Evolutionary conservation across 2,888 invertebrate species (phyloP), one percentile per base, ranked within the genome.

Genomic region (Erebia epiphron): DNA sequence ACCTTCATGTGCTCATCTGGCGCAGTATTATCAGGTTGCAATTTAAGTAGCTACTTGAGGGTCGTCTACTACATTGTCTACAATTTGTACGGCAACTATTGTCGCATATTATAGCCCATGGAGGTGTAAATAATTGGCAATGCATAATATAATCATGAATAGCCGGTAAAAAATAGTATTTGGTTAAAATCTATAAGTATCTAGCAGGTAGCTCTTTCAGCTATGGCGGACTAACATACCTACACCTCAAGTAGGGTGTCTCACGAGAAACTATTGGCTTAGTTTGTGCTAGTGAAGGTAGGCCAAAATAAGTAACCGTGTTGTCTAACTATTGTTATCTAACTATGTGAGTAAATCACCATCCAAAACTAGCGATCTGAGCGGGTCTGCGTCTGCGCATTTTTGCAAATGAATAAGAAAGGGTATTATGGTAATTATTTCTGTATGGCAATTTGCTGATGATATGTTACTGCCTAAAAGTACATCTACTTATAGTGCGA

Each of bases 321-420:
- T 46, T 61, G 61, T 61, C 61, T 61, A 46, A 61, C 61, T 61
- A 13, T 43, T 43, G 61, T 61, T 61, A 61, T 46, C 46, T 46
- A 61, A 61, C 46, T 5, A 43, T 46, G 61, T 46, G 46, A 43
- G 11, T 18, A 16, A 9, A 61, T 60, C 61, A 61, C 18, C 11
- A 61, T 13, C 41, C n/a, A 14, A 43, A 61, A 21, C 11, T 61
- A 57, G 0, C 26, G 11, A 35, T 4, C 14, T 13, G 7, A 56
- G 58, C 58, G 7, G 35, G 35, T 35, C 35, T 8, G 35, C 14
- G 21, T 9, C 58, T 57, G 58, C n/a, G 41, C 5, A 13, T 58
- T 58, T 57, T 13, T 2, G n/a, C 8, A 2, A 35, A 26, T 26
- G 26, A 3, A 26, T 26, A 26, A 35, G 35, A 35, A 35, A 35